phyloP scores from a whole-genome alignment of 2,888 invertebrate genomes.

The Drosophila leonis region DNA sequence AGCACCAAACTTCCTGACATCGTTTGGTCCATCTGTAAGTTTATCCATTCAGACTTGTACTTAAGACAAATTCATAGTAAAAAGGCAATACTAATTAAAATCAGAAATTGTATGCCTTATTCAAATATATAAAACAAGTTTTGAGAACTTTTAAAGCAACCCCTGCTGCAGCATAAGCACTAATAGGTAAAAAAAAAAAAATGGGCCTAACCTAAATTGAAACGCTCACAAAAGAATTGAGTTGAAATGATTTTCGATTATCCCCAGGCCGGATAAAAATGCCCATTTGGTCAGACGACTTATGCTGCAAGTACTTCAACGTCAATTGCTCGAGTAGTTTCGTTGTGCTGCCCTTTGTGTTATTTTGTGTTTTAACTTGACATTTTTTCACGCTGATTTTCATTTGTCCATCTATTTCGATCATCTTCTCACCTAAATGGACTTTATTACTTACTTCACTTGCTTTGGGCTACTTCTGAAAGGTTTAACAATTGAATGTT shows the following conservation, averaged over 20 bases:
- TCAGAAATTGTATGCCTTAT: no score
- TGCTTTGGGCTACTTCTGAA: conserved; percentile 26
- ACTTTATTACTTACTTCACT: conserved; percentile 73
- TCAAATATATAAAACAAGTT: neutral
- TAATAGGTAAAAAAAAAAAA: conserved; percentile 8
- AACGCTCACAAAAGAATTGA: conserved; percentile 19
- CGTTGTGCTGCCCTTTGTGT: conserved; percentile 19
- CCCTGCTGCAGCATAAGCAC: neutral
- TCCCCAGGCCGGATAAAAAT: neutral
- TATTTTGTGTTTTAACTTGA: conserved; percentile 19
- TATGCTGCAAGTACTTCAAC: conserved; percentile 14
- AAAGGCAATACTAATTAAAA: no score
- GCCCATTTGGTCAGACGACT: conserved; percentile 20
- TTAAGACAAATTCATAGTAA: no score
- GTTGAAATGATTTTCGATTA: conserved; percentile 18
- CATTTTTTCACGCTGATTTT: conserved; percentile 37
- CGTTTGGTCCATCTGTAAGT: conserved; percentile 94
- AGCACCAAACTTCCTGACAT: conserved; percentile 93
- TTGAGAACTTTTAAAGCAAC: neutral
- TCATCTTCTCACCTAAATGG: conserved; percentile 45
- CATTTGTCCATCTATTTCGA: conserved; percentile 27
- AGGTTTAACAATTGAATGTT: conserved; percentile 26
- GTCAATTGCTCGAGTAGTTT: conserved; percentile 31
- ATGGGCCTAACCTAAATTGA: conserved; percentile 3
- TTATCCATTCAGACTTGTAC: neutral